These are phyloP conservation scores for Molorchus minor DNA, from an alignment of 2,888 invertebrate genomes.

Conservation along the genomic window DNA sequence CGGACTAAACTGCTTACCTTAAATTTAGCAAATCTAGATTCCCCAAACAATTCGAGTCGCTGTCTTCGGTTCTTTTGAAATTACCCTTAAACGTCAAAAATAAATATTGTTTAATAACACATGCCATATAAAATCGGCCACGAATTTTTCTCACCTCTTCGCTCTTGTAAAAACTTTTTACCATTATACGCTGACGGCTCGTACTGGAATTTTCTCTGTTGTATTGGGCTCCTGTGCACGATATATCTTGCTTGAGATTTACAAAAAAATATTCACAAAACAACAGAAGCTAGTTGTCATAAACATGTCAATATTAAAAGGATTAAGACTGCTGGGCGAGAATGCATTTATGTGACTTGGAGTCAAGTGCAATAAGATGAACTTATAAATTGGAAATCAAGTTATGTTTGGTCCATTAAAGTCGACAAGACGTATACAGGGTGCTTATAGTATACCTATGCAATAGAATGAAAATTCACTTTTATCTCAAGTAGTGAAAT, in stretches of 20 bases:
- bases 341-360: too few species aligned
- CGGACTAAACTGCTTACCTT: slow-evolving; percentile 47
- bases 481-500: too few species aligned
- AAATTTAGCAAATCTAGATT: slow-evolving; percentile 59
- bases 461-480: too few species aligned
- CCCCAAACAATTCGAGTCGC: slow-evolving; percentile 54
- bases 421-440: too few species aligned
- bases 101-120: slow-evolving; percentile 2
- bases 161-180: slow-evolving; percentile 50
- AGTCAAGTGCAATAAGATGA: too few species aligned
- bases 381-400: too few species aligned
- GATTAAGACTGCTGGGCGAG: too few species aligned
- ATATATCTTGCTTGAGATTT: slow-evolving; percentile 36
- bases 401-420: too few species aligned
- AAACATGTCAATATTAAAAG: slow-evolving; percentile 38
- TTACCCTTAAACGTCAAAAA: slow-evolving; percentile 51
- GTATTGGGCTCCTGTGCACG: slow-evolving; percentile 18
- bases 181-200: slow-evolving; percentile 51
- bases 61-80: slow-evolving; percentile 50
- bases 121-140: slow-evolving; percentile 8
- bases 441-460: too few species aligned
- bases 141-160: slow-evolving; percentile 47
- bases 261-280: slow-evolving; percentile 51
- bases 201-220: slow-evolving; percentile 33
- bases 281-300: slow-evolving; percentile 55